These are phyloP conservation scores for Sinodicranocentrus sp. DNA, from an alignment of 2,888 invertebrate species.

Conservation along the genomic window DNA sequence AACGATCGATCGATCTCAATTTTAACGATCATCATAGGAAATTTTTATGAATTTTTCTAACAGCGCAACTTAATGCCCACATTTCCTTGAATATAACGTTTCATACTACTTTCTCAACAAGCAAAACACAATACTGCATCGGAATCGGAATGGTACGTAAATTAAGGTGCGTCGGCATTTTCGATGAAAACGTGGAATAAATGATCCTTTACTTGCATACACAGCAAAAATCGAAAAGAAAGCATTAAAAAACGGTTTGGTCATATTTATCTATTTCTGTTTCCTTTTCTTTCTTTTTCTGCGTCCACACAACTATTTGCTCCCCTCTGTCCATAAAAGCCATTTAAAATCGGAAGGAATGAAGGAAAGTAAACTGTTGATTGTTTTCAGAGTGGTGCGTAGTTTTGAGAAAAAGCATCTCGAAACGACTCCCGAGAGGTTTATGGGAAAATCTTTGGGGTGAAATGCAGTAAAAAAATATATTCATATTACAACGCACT, in stretches of 20 bases:
- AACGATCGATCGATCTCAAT: no score
- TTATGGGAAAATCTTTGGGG: conserved; percentile 45
- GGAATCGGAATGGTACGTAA: no score
- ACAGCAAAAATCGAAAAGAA: conserved; percentile 15
- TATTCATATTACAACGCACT: not conserved
- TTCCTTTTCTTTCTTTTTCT: conserved; percentile 27
- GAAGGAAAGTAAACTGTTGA: conserved; percentile 58
- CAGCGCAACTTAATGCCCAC: no score
- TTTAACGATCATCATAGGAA: no score
- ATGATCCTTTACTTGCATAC: conserved; percentile 33
- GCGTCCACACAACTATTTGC: not conserved
- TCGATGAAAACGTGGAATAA: conserved; percentile 5
- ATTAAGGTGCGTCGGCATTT: no score
- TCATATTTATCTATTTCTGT: conserved; percentile 5
- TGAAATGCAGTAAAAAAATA: conserved; percentile 18
- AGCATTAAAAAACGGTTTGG: conserved; percentile 34
- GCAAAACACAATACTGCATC: no score
- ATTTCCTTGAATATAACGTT: no score
- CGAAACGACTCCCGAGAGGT: conserved; percentile 45
- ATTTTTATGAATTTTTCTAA: no score
- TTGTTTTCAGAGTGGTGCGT: conserved; percentile 38
- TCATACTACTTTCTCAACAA: no score
- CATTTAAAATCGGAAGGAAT: conserved; percentile 36
- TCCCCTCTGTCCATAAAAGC: conserved; percentile 38
- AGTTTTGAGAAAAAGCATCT: conserved; percentile 6